These are phyloP conservation scores for Kuschelorhynchus macadamiae DNA, from an alignment of 2,888 invertebrate species.

Conservation along the genomic window DNA sequence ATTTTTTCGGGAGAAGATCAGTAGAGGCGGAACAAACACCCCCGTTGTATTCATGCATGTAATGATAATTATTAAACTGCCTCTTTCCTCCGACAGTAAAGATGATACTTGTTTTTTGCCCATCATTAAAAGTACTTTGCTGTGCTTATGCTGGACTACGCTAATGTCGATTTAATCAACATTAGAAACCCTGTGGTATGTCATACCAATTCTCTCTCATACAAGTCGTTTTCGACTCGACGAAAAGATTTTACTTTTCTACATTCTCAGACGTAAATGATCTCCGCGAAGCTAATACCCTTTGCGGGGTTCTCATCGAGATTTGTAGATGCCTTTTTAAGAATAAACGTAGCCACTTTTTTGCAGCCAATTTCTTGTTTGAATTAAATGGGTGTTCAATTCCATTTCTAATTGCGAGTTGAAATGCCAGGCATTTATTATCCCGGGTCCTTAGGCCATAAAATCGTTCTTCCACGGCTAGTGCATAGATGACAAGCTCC, in stretches of 20 bases:
- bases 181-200: constrained; percentile 8
- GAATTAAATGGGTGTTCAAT: constrained; percentile 12
- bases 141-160: constrained; percentile 21
- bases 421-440: constrained; percentile 24
- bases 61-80: not conserved
- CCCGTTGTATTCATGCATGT: constrained; percentile 6
- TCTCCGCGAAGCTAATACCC: constrained; percentile 1
- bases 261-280: constrained; percentile 23
- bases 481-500: constrained; percentile 18
- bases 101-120: not conserved
- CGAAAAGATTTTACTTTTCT: constrained; percentile 1
- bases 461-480: constrained; percentile 18
- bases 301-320: constrained; percentile 25
- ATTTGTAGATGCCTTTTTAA: constrained; percentile 20
- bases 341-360: constrained; percentile 17
- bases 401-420: constrained; percentile 22
- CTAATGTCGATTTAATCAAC: constrained; percentile 12
- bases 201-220: constrained; percentile 9
- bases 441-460: constrained; percentile 13
- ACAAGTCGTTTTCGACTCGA: no score
- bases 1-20: not conserved
- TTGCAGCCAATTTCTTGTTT: constrained; percentile 16
- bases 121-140: constrained; percentile 8
- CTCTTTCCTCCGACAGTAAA: not conserved
- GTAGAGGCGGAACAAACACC: not conserved